Percentiles rank a stretch among this genome's conserved stretches.
Conservation (phyloP, 2,113 vertebrate species). For the Rhizomys pruinosus region DNA sequence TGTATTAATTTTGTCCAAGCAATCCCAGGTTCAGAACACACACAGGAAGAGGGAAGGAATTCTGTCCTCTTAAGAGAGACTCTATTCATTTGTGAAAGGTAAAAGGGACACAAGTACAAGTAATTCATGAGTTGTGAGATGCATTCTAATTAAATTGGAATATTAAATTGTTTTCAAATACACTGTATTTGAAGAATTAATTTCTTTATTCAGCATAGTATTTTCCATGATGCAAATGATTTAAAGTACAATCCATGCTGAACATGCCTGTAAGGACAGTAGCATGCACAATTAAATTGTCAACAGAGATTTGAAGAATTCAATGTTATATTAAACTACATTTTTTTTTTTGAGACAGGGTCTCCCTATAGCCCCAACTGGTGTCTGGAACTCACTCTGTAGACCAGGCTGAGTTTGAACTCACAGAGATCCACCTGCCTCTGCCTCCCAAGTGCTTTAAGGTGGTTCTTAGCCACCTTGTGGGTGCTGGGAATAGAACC, state of each 20-base stretch:
- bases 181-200: not conserved
- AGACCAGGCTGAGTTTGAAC: no score
- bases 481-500: no score
- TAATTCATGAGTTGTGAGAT: constrained; percentile 39
- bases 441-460: no score
- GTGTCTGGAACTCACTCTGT: no score
- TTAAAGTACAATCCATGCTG: not conserved
- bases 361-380: no score
- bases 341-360: no score
- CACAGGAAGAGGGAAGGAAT: not conserved
- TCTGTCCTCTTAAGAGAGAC: not conserved
- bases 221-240: not conserved
- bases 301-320: constrained; percentile 11
- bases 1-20: not conserved
- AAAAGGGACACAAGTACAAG: no score
- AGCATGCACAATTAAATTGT: not conserved
- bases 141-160: constrained; percentile 52
- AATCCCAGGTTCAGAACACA: not conserved
- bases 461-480: no score
- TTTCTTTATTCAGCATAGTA: not conserved
- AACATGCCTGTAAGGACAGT: not conserved
- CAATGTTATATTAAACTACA: not conserved
- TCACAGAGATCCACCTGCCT: no score
- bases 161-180: constrained; percentile 58
- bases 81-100: no score